Percentiles rank a stretch among this genome's conserved stretches.
phyloP scores from a whole-genome alignment of 2,888 invertebrate genomes.

The Salpingus planirostris region DNA sequence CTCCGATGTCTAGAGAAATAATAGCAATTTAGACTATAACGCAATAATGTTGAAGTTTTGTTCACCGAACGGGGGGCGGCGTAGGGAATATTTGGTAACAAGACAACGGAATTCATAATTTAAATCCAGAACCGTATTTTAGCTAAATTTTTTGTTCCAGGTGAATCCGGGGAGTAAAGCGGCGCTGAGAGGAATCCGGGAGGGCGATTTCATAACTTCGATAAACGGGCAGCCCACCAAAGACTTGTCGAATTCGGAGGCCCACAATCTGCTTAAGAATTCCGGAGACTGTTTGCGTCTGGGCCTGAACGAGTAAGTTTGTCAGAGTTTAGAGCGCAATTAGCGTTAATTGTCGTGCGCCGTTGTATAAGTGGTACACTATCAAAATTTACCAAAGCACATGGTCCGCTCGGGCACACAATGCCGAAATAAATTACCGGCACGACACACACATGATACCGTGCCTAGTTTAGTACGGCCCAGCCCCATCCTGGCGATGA shows the following conservation, averaged over 20 bases:
- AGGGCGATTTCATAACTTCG: constrained; percentile 71
- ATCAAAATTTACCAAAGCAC: no score
- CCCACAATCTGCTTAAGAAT: constrained; percentile 63
- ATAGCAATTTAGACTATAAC: no score
- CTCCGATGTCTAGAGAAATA: no score
- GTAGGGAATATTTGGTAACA: constrained; percentile 33
- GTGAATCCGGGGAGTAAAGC: constrained; percentile 83
- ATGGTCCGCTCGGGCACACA: no score
- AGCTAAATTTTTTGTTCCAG: constrained; percentile 51
- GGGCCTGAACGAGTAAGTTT: constrained; percentile 63
- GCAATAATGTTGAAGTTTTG: constrained; percentile 40
- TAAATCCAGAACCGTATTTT: constrained; percentile 4
- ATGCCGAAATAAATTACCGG: no score
- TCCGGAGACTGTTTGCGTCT: constrained; percentile 59
- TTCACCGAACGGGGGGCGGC: constrained; percentile 32
- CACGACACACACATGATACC: no score
- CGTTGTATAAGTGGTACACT: no score
- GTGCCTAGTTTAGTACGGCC: no score
- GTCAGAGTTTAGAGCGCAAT: no score
- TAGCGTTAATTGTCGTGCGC: no score
- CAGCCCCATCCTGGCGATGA: constrained; percentile 24
- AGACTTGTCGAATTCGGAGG: constrained; percentile 60
- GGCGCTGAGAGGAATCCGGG: constrained; percentile 67
- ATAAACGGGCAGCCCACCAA: constrained; percentile 66
- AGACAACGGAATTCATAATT: not conserved